Percentiles rank a stretch among this genome's conserved stretches.
These are phyloP conservation scores for Trichonephila clavata DNA, from an alignment of 1,140 invertebrate genomes.

Conservation along the genomic window DNA sequence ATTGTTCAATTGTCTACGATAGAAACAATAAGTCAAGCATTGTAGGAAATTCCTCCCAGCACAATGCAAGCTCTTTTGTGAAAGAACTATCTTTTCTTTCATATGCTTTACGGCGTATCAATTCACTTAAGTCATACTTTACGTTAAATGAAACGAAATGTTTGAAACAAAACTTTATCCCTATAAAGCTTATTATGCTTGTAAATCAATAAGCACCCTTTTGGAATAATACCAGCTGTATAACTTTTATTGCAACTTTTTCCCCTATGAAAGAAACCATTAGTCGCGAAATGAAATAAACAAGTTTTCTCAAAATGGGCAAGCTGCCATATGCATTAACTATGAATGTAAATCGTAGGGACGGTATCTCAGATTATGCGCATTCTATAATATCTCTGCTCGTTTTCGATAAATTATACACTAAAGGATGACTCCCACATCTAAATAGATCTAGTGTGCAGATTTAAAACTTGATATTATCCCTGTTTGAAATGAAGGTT, in stretches of 20 bases:
- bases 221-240: conserved; percentile 60
- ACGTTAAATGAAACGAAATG: conserved; percentile 20
- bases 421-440: background rate
- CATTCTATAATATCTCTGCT: background rate
- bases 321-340: conserved; percentile 31
- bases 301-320: conserved; percentile 22
- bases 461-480: background rate
- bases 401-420: conserved; percentile 32
- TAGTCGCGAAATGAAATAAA: conserved; percentile 18
- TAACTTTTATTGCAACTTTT: conserved; percentile 33
- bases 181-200: conserved; percentile 38
- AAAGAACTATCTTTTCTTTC: background rate
- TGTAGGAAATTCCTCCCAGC: background rate
- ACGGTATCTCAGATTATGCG: background rate
- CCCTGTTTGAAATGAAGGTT: background rate
- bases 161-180: conserved; percentile 29
- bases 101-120: background rate
- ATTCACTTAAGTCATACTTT: conserved; percentile 6
- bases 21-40: background rate
- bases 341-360: conserved; percentile 16
- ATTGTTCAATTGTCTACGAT: background rate
- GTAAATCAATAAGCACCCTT: conserved; percentile 53
- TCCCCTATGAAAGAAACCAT: background rate
- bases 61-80: background rate
- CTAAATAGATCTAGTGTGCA: background rate